Conservation (phyloP, 2,888 invertebrate species). For the Drosophila multiciliata region DNA sequence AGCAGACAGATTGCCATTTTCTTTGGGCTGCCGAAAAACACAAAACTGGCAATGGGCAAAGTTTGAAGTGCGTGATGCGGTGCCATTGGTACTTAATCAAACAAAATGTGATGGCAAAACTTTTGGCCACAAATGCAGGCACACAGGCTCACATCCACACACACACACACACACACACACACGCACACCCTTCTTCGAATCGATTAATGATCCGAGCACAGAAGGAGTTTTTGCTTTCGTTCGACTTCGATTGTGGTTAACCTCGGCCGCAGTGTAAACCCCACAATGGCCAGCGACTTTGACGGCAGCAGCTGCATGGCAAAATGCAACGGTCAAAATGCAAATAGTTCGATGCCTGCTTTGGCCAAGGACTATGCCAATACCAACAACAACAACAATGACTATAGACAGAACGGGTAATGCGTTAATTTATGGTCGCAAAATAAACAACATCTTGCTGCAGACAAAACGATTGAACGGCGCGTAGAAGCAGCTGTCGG, state of each 20-base stretch:
- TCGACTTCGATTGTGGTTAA: conserved; percentile 68
- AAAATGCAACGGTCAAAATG: conserved; percentile 70
- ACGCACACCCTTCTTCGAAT: conserved; percentile 35
- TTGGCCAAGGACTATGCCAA: conserved; percentile 57
- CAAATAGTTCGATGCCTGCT: conserved; percentile 74
- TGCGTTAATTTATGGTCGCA: conserved; percentile 78
- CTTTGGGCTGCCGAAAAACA: conserved; percentile 29
- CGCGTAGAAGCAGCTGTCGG: neutral
- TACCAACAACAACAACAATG: conserved; percentile 9
- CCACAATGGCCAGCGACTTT: conserved; percentile 67
- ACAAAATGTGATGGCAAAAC: conserved; percentile 59
- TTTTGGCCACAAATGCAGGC: conserved; percentile 31
- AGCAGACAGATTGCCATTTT: conserved; percentile 62
- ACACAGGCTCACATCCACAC: conserved; percentile 8
- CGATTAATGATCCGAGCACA: conserved; percentile 65
- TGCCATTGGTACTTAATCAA: conserved; percentile 67
- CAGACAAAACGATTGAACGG: conserved; percentile 32
- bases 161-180: conserved; percentile 7
- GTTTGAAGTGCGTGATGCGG: conserved; percentile 58
- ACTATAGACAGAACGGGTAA: conserved; percentile 46
- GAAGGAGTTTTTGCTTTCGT: conserved; percentile 34
- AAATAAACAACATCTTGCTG: conserved; percentile 64
- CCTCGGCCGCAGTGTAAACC: conserved; percentile 64
- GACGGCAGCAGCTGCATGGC: conserved; percentile 73
- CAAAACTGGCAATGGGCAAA: conserved; percentile 53